These are phyloP conservation scores for Diglossa brunneiventris DNA, from an alignment of 2,113 vertebrate genomes.

Conservation along the genomic window DNA sequence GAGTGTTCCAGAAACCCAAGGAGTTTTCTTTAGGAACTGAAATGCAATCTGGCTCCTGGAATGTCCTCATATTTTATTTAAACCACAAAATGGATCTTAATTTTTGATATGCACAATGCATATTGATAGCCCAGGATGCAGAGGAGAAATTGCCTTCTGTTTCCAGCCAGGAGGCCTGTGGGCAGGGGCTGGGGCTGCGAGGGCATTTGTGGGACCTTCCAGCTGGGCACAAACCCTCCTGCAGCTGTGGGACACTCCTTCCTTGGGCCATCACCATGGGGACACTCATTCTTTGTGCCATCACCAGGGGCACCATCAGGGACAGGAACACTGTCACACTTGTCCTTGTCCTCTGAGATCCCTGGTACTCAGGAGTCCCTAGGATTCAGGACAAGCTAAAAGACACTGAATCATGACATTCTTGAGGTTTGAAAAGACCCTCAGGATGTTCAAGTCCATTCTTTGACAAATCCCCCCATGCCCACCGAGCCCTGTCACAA, in stretches of 20 bases:
- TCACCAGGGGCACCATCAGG: rapidly evolving
- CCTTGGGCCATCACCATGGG: not conserved
- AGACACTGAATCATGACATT: rapidly evolving
- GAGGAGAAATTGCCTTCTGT: not conserved
- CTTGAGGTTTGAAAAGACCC: rapidly evolving
- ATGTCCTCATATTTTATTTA: not conserved
- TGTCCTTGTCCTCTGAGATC: no score
- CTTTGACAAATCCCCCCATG: rapidly evolving
- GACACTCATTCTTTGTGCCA: not conserved
- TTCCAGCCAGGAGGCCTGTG: not conserved
- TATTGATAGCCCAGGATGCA: not conserved
- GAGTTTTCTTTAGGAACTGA: not conserved
- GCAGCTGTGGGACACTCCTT: not conserved
- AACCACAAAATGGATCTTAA: not conserved
- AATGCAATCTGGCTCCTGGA: not conserved
- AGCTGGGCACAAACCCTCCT: not conserved
- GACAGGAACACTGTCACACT: rapidly evolving
- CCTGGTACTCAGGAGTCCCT: no score
- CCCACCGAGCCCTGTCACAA: not conserved
- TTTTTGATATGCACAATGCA: not conserved
- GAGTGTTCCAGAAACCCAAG: not conserved
- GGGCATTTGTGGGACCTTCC: not conserved
- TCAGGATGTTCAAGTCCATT: rapidly evolving
- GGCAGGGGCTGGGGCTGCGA: rapidly evolving
- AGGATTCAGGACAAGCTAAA: not conserved